A percentile compares a stretch with the other conserved stretches of the same genome.
phyloP scores from a whole-genome alignment of 2,113 vertebrate species.

The Entosphenus tridentatus region DNA sequence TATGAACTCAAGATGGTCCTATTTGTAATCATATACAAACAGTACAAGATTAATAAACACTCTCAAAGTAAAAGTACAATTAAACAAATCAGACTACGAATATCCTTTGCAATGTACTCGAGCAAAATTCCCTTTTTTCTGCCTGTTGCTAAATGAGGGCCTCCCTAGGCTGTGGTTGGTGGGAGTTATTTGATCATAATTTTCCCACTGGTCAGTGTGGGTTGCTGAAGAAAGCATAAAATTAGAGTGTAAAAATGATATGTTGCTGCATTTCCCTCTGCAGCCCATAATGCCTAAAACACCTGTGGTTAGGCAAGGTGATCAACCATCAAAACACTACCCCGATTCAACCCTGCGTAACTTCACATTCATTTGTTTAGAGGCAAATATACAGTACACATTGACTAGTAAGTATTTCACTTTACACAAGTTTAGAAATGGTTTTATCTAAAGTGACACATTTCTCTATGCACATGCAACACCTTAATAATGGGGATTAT shows the following conservation, averaged over 20 bases:
- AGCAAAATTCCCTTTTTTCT: too few species aligned
- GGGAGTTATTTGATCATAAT: too few species aligned
- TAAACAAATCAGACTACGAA: neutral
- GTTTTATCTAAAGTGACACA: neutral
- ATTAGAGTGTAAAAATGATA: too few species aligned
- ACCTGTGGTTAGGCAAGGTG: too few species aligned
- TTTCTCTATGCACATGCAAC: neutral
- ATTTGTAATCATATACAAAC: neutral
- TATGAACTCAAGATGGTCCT: neutral
- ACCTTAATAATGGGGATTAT: neutral
- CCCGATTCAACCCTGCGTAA: too few species aligned
- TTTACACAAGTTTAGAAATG: neutral
- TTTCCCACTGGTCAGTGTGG: too few species aligned
- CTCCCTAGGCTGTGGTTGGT: too few species aligned
- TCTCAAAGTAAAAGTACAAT: neutral
- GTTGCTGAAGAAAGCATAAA: too few species aligned
- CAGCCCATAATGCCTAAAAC: too few species aligned
- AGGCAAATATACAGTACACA: neutral
- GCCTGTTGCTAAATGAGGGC: too few species aligned
- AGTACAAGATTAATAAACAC: slow-evolving; percentile 7
- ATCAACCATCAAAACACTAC: too few species aligned
- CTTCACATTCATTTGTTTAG: neutral
- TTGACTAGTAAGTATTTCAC: neutral
- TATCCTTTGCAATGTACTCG: neutral
- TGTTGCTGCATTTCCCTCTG: too few species aligned